Evolutionary conservation across 2,888 invertebrate genomes (phyloP).

Genomic region (Sminthurinus aureus): DNA sequence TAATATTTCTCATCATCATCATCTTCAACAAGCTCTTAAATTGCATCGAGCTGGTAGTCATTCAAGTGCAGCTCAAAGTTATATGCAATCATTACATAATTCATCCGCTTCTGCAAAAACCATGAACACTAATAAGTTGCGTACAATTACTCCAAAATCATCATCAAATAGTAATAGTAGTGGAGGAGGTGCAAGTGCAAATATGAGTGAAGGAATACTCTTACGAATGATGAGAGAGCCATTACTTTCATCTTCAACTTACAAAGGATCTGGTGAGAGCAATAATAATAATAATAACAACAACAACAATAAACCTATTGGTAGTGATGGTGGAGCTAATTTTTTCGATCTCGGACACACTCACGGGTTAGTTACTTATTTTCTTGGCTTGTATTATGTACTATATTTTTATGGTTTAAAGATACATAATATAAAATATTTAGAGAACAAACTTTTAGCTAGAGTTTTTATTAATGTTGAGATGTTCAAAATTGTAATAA

Average conservation of each 20-base stretch:
- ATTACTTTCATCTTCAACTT: constrained; percentile 44
- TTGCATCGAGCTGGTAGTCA: constrained; percentile 32
- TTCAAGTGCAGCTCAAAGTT: background rate
- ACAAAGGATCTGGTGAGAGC: constrained; percentile 19
- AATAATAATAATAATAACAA: background rate
- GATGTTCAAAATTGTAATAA: no score
- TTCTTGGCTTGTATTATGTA: background rate
- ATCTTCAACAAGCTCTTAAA: constrained; percentile 48
- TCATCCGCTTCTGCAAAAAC: background rate
- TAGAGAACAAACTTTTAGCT: no score
- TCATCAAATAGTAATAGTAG: constrained; percentile 35
- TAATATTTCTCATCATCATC: constrained; percentile 46
- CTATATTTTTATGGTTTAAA: background rate
- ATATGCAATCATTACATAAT: background rate
- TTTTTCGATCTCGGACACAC: constrained; percentile 56
- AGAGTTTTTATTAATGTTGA: no score
- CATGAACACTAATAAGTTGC: constrained; percentile 45
- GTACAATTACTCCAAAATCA: constrained; percentile 47
- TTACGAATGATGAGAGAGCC: constrained; percentile 59
- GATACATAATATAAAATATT: no score
- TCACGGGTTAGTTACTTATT: constrained; percentile 51
- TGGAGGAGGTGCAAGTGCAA: constrained; percentile 9
- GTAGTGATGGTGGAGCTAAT: constrained; percentile 42
- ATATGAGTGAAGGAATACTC: constrained; percentile 55
- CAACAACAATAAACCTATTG: constrained; percentile 8